A percentile compares a stretch with the other conserved stretches of the same genome.
These are phyloP conservation scores for Prolemur simus DNA, from an alignment of 2,113 vertebrate genomes.

Conservation along the genomic window DNA sequence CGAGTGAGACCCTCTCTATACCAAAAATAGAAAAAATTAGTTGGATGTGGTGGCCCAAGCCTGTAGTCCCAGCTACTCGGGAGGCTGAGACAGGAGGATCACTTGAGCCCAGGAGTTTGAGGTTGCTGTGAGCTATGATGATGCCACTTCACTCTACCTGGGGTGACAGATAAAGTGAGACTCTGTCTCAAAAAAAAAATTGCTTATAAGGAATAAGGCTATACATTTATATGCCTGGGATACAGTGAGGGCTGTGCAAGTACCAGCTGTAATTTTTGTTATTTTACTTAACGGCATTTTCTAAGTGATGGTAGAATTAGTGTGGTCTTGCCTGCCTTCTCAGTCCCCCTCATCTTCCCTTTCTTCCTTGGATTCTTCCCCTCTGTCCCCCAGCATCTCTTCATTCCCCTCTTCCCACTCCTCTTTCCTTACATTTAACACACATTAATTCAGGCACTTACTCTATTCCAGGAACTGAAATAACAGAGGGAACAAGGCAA, in stretches of 20 bases:
- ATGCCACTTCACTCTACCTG: no score
- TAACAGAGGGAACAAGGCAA: background rate
- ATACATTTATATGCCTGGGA: no score
- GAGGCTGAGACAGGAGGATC: no score
- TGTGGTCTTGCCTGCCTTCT: background rate
- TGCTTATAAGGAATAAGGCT: background rate
- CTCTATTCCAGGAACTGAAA: background rate
- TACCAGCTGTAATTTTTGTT: background rate
- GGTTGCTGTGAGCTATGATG: no score
- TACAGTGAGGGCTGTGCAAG: no score
- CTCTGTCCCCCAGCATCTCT: background rate
- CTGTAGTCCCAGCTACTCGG: no score
- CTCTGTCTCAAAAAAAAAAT: no score
- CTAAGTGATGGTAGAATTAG: background rate
- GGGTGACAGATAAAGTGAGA: no score
- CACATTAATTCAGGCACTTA: background rate
- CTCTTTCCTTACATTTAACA: background rate
- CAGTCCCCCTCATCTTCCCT: background rate
- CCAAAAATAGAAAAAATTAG: no score
- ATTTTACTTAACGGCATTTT: background rate
- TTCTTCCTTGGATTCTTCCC: background rate
- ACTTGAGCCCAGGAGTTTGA: no score
- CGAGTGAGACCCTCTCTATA: no score
- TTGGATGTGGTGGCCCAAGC: no score
- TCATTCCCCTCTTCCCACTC: background rate